phyloP scores from a whole-genome alignment of 2,888 invertebrate genomes.

The Capitulum mitella region DNA sequence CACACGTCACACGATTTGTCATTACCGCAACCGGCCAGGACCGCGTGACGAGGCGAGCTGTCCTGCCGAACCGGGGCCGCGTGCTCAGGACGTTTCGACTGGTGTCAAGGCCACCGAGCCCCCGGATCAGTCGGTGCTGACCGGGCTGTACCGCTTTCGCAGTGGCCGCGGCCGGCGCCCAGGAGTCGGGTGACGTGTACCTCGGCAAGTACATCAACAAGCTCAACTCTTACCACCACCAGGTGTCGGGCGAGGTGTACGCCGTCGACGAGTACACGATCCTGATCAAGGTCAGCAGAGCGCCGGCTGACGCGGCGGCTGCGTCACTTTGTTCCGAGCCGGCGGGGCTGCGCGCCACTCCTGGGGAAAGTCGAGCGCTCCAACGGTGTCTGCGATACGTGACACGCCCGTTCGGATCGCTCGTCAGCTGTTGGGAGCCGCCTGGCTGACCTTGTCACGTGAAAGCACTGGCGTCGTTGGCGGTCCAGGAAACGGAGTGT shows the following conservation, averaged over 20 bases:
- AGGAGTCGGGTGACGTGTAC: slow-evolving; percentile 34
- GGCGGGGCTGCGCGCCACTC: no score
- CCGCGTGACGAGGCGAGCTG: background rate
- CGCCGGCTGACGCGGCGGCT: background rate
- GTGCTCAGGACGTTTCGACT: background rate
- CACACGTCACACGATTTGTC: no score
- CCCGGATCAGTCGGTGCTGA: background rate
- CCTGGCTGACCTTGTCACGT: no score
- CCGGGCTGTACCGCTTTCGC: background rate
- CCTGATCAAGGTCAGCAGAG: slow-evolving; percentile 53
- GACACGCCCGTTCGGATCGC: no score
- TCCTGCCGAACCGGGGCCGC: no score
- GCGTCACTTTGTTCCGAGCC: no score
- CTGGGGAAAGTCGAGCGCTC: no score
- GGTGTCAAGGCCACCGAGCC: background rate
- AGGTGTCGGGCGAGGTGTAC: slow-evolving; percentile 75
- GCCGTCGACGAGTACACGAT: slow-evolving; percentile 80
- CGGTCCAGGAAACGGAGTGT: no score
- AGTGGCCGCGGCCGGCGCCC: background rate
- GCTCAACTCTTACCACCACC: slow-evolving; percentile 83
- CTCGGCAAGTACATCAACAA: slow-evolving; percentile 70
- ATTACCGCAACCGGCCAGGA: background rate
- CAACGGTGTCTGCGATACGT: no score
- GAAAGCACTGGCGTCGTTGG: no score
- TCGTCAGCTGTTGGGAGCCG: no score